These are phyloP conservation scores for Drosophila nr. perissopoda DNA, from an alignment of 2,888 invertebrate genomes.

Conservation along the genomic window DNA sequence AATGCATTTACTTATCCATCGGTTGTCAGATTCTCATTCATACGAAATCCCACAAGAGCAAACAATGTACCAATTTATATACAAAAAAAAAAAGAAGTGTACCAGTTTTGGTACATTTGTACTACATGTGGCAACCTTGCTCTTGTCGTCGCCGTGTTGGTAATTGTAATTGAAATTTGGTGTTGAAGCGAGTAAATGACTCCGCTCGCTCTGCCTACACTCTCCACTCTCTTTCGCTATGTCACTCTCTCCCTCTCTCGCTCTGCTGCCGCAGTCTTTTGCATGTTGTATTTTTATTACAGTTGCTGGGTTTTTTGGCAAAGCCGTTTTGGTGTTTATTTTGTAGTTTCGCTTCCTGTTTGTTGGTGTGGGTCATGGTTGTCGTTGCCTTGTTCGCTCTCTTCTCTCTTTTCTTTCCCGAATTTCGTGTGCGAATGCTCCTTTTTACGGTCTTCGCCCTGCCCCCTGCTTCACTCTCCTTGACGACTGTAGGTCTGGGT, in stretches of 20 bases:
- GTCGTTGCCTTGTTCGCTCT: constrained; percentile 41
- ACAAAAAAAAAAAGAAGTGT: neutral
- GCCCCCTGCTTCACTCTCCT: neutral
- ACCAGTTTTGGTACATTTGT: constrained; percentile 9
- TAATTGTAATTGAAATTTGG: constrained; percentile 83
- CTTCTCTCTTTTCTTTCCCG: constrained; percentile 17
- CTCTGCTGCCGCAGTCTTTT: constrained; percentile 5
- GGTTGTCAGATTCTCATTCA: neutral
- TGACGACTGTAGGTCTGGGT: constrained; percentile 42
- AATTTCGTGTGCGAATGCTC: constrained; percentile 57
- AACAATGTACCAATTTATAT: neutral
- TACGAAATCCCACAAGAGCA: too few relatives aligned
- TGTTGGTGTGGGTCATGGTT: constrained; percentile 84
- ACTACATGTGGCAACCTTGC: constrained; percentile 15
- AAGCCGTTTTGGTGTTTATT: constrained; percentile 63
- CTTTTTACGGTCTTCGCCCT: constrained; percentile 48
- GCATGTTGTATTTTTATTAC: constrained; percentile 67
- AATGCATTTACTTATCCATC: neutral
- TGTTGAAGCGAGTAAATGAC: constrained; percentile 79
- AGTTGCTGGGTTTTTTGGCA: constrained; percentile 63
- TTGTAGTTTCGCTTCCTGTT: constrained; percentile 62
- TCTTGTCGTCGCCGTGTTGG: constrained; percentile 43
- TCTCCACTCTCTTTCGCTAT: constrained; percentile 20
- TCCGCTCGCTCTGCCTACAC: constrained; percentile 18
- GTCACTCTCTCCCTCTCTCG: constrained; percentile 2